Conservation (phyloP, 2,888 invertebrate genomes). For the Parapristionchus giblindavisi region DNA sequence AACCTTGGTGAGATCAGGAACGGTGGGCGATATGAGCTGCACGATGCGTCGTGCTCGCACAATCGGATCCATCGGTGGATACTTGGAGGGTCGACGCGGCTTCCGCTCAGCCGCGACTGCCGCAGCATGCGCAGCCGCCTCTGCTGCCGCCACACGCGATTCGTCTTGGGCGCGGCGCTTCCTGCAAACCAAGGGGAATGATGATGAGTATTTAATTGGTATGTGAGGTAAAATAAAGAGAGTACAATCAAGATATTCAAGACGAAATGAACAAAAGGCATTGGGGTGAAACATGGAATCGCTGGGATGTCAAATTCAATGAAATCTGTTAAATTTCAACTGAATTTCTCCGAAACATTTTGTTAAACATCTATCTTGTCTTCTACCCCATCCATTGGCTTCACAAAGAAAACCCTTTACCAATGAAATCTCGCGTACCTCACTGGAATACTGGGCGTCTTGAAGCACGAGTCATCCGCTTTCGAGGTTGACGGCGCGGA, state of each 20-base stretch:
- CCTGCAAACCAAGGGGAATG: too few species aligned
- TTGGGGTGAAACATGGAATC: too few species aligned
- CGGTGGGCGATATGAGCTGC: neutral
- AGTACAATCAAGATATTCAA: neutral
- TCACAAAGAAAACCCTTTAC: too few species aligned
- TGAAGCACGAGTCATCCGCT: constrained; percentile 29
- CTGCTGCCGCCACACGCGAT: neutral
- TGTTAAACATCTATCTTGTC: too few species aligned
- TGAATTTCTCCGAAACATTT: too few species aligned
- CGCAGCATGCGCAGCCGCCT: neutral
- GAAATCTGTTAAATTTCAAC: too few species aligned
- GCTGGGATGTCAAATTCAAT: too few species aligned
- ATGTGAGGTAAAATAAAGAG: too few species aligned
- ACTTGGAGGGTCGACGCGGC: constrained; percentile 1
- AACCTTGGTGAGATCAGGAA: constrained; percentile 5
- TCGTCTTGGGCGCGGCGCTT: constrained; percentile 2
- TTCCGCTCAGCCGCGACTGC: neutral
- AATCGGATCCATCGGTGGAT: neutral
- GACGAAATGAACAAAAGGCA: neutral
- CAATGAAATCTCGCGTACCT: too few species aligned
- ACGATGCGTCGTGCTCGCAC: constrained; percentile 4
- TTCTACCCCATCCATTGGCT: too few species aligned
- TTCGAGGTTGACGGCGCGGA: neutral
- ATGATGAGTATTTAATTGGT: too few species aligned
- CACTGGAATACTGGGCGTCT: constrained; percentile 24